Conservation (phyloP, 1,140 invertebrate genomes). For the Globodera ellingtonae region DNA sequence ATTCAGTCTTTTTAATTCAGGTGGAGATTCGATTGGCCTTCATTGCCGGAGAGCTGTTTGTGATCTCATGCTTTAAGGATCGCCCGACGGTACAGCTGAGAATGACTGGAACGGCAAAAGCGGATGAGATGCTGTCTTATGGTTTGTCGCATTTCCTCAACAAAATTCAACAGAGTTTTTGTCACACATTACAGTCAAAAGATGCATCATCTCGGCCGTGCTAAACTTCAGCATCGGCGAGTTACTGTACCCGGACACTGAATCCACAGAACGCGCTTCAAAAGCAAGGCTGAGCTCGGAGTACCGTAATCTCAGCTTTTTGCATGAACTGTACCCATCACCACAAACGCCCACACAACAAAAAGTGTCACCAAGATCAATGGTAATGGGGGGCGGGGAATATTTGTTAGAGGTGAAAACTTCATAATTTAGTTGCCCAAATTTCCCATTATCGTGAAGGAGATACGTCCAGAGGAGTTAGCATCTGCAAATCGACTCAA, state of each 20-base stretch:
- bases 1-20: slow-evolving; percentile 2
- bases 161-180: neutral
- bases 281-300: slow-evolving; percentile 21
- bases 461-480: neutral
- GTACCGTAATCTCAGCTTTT: slow-evolving; percentile 23
- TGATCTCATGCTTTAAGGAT: slow-evolving; percentile 23
- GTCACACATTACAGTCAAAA: neutral
- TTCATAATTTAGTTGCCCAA: slow-evolving; percentile 12
- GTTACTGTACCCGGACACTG: slow-evolving; percentile 23
- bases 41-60: slow-evolving; percentile 23
- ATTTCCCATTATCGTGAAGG: slow-evolving; percentile 15
- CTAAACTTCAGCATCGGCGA: slow-evolving; percentile 28
- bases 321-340: slow-evolving; percentile 15
- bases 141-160: neutral
- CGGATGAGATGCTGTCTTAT: neutral
- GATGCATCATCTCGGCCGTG: slow-evolving; percentile 18
- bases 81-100: slow-evolving; percentile 7
- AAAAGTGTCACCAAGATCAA: neutral
- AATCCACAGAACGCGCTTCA: slow-evolving; percentile 10
- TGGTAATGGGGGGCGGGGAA: slow-evolving; percentile 4
- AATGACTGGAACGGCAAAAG: slow-evolving; percentile 5
- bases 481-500: slow-evolving; percentile 6
- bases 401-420: slow-evolving; percentile 1
- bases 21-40: slow-evolving; percentile 21
- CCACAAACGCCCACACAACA: neutral